Evolutionary conservation across 2,797 vertebrate species (phyloP), one percentile per base, ranked within the genome.

Genomic region (Sciurus carolinensis): DNA sequence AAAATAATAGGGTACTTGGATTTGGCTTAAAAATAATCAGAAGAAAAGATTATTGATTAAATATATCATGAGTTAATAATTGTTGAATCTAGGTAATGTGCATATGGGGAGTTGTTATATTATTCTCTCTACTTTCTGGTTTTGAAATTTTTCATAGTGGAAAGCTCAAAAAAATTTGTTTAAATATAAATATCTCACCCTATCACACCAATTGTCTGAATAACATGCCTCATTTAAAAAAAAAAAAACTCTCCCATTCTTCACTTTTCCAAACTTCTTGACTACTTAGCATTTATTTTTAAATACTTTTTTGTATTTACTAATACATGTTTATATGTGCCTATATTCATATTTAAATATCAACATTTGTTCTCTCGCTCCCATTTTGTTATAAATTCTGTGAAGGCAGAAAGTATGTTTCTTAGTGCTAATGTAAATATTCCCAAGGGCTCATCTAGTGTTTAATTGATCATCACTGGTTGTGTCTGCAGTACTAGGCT

Each of bases 351-450:
- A 87, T 92, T 94, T 95, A 87, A 92, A 24, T 95, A 81, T 50
- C 92, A 15, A 8, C 54, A 52, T 91, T 94, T 93, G 24, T 85
- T 90, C 52, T 62, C 28, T 76, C 18, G 30, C 20, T 91, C 57
- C 39, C 69, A 77, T 71, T 95, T 95, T 94, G 75, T 93, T 90
- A 79, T 39, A 86, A 93, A 77, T 91, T 93, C 54, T 92, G 5
- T 94, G 26, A 92, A 94, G 59, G 33, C 62, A 92, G 18, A 87
- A 93, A 73, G 86, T 77, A 64, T 15, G 7, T 71, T 77, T 87
- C 62, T 84, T 73, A 47, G 67, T 91, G 76, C 47, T 87, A 93
- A 94, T 95, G 42, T 96, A 94, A 96, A 85, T 95, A 83, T 86
- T 75, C 54, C n/a, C 50, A 87, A 59, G 14, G 42, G 36, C 66